Evolutionary conservation across 2,113 vertebrate genomes (phyloP), one percentile per base, ranked within the genome.

Genomic region (Marmota flaviventris): DNA sequence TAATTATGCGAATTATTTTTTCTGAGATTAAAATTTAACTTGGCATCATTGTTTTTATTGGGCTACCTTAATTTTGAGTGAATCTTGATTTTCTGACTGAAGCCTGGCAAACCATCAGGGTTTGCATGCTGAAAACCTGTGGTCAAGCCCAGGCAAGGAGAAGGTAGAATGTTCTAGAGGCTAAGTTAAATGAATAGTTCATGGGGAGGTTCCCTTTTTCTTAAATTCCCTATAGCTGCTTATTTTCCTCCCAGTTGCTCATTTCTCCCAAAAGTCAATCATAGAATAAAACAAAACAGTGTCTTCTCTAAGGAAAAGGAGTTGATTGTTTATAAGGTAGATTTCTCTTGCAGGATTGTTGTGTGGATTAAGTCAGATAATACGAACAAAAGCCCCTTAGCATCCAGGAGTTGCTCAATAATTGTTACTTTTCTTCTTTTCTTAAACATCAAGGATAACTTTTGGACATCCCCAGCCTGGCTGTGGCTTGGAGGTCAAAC

Each of bases 211-310:
- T 39, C 37, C 3, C 9, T 67, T 22, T 95, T 72, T 88, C 29
- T 84, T 65, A 95, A 69, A 67, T 85, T 87, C 73, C 70, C 18
- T 25, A 39, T 37, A 91, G 39, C 25, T 77, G n/a, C 48, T 73
- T 81, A 14, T 82, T 89, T 94, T 93, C 79, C 58, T 81, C 16
- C 42, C 24, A 75, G 20, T 73, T 79, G n/a, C 27, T 92, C 34
- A 70, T 76, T 69, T 93, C 39, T 96, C 58, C 13, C 92, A 93
- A 90, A 95, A 82, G 72, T 88, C 89, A 92, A 65, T 76, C 51
- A 8, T 24, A 29, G 56, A 20, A 56, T 89, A 14, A 86, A 85
- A 93, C 48, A 14, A 84, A 90, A 29, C 81, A 67, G 39, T 81
- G 22, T 88, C 53, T 93, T 92, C 58, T 90, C 69, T 53, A 96